These are phyloP conservation scores for Coptodon rendalli DNA, from an alignment of 2,113 vertebrate genomes.

Conservation along the genomic window DNA sequence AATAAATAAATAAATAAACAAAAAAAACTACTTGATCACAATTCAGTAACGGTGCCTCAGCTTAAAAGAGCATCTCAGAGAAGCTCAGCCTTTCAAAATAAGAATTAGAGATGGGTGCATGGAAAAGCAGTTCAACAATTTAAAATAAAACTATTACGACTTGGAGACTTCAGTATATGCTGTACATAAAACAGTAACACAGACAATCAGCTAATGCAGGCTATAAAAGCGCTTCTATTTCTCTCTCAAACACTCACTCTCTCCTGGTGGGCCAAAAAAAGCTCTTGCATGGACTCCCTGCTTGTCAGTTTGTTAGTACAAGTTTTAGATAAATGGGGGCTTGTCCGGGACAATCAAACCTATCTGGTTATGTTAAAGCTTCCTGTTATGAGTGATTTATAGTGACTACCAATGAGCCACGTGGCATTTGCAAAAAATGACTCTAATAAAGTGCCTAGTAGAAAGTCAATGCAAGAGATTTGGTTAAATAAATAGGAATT, in stretches of 20 bases:
- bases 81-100: not conserved
- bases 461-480: not conserved
- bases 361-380: not conserved
- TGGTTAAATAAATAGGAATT: not conserved
- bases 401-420: not conserved
- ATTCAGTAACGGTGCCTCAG: not conserved
- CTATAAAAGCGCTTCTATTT: not conserved
- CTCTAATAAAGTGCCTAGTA: not conserved
- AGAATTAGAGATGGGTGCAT: not conserved
- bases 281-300: not conserved
- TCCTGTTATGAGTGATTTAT: not conserved
- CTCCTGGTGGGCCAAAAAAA: not conserved
- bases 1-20: not conserved
- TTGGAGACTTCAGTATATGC: not conserved
- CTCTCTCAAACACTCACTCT: not conserved
- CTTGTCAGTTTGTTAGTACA: not conserved
- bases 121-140: not conserved
- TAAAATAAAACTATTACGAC: not conserved
- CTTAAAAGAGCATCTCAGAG: not conserved
- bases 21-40: not conserved
- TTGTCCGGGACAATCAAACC: not conserved
- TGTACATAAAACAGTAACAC: not conserved
- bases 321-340: not conserved
- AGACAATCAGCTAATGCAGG: not conserved
- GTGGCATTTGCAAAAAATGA: not conserved